Evolutionary conservation across 1,140 invertebrate species (phyloP), one percentile per base, ranked within the genome.

Genomic region (Aphelenchoides avenae): DNA sequence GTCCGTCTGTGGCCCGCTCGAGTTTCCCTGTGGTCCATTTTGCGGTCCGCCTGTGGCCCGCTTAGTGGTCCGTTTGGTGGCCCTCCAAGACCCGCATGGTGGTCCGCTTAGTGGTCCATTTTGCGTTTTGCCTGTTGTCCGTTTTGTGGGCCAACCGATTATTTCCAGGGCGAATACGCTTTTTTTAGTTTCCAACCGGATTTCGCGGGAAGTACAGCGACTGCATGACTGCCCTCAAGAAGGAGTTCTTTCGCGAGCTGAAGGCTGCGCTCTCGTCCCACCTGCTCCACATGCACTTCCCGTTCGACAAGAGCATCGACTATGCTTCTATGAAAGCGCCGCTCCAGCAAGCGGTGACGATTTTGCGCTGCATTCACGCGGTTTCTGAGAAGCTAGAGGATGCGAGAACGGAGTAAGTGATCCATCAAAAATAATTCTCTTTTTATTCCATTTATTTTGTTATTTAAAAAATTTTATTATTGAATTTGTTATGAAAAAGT

Each of bases 221-320:
- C n/a, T n/a, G n/a, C n/a, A n/a, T n/a, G n/a, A n/a, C n/a, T n/a
- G n/a, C n/a, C n/a, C n/a, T n/a, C n/a, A n/a, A n/a, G n/a, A n/a
- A n/a, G n/a, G n/a, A n/a, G n/a, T n/a, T 56, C n/a, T 34, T 44
- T 9, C 26, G 34, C 27, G 56, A 58, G 57, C 37, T 58, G 5
- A 29, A 43, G 9, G 41, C 37, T 7, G 36, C 53, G 22, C 13
- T 58, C 5, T 41, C 47, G 24, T 18, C 27, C 11, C 24, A 44
- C 3, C 57, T 37, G 43, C 29, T 54, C 18, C 56, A 54, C n/a
- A 57, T 58, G 33, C 56, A 51, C 5, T 58, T 58, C 36, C 56
- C 56, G 15, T 58, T 58, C 46, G 56, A 58, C 31, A 52, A 58
- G 20, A 9, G 50, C 20, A 42, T 58, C 24, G 56, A 58, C 37